Evolutionary conservation across 2,888 invertebrate species (phyloP).

Genomic region (Trissolcus brochymenae): DNA sequence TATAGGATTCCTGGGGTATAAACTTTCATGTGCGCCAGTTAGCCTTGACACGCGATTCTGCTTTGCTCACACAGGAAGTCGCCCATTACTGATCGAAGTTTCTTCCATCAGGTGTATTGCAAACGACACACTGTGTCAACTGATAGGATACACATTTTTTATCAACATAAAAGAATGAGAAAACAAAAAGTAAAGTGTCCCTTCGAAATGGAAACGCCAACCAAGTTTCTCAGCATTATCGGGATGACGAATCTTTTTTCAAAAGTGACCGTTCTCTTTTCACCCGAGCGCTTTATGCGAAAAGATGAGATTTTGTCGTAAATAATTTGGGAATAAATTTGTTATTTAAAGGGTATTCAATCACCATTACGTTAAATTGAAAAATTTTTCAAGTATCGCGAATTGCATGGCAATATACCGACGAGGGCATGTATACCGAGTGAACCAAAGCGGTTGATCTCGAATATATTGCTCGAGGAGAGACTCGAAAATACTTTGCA

Average conservation of each 20-base stretch:
- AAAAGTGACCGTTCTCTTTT: too few relatives aligned
- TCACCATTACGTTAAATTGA: constrained; percentile 24
- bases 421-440: constrained; percentile 38
- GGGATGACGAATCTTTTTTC: too few relatives aligned
- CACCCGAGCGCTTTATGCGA: neutral
- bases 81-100: constrained; percentile 51
- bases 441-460: constrained; percentile 41
- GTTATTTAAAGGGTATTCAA: constrained; percentile 13
- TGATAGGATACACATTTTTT: constrained; percentile 24
- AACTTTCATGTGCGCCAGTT: constrained; percentile 63
- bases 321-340: constrained; percentile 1
- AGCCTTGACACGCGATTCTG: constrained; percentile 70
- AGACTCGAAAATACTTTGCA: constrained; percentile 27
- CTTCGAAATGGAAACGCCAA: too few relatives aligned
- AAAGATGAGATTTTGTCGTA: neutral
- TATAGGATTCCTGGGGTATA: constrained; percentile 65
- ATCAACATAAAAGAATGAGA: too few relatives aligned
- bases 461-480: constrained; percentile 18
- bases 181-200: too few relatives aligned
- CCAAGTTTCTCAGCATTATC: too few relatives aligned
- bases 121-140: constrained; percentile 39
- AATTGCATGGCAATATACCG: constrained; percentile 7
- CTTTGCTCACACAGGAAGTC: constrained; percentile 48
- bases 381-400: constrained; percentile 12
- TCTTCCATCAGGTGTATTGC: constrained; percentile 46